Conservation (phyloP, 2,888 invertebrate genomes). For the Syrphus vitripennis region DNA sequence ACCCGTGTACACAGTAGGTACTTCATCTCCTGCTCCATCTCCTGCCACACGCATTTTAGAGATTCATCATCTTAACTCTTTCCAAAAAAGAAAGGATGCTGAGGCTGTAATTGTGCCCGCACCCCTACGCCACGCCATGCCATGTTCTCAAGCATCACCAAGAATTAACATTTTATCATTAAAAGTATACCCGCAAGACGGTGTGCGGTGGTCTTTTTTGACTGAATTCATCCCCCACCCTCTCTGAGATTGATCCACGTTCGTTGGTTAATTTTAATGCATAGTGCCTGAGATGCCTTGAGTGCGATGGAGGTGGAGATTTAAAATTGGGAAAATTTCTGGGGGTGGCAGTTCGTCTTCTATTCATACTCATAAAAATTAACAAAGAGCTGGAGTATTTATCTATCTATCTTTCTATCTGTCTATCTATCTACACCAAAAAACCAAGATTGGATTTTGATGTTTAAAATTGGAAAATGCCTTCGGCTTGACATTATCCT, state of each 20-base stretch:
- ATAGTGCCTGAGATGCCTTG: constrained; percentile 8
- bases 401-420: not conserved
- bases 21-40: not conserved
- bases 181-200: constrained; percentile 66
- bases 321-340: constrained; percentile 62
- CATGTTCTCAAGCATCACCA: constrained; percentile 46
- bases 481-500: constrained; percentile 70
- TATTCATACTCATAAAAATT: not conserved
- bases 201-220: constrained; percentile 58
- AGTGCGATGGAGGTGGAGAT: constrained; percentile 23
- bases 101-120: constrained; percentile 34
- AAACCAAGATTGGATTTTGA: constrained; percentile 72
- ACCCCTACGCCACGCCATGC: not conserved
- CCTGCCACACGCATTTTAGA: constrained; percentile 50
- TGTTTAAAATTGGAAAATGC: constrained; percentile 70
- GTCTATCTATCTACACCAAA: constrained; percentile 5
- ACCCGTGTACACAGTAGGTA: not conserved
- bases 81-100: not conserved
- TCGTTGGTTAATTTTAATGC: constrained; percentile 43
- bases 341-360: constrained; percentile 51
- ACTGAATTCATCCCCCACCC: constrained; percentile 24
- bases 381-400: constrained; percentile 32
- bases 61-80: constrained; percentile 67
- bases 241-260: constrained; percentile 36
- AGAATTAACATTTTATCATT: constrained; percentile 70